These are phyloP conservation scores for Forbesichthys papilliferus DNA, from an alignment of 2,113 vertebrate species.

Conservation along the genomic window DNA sequence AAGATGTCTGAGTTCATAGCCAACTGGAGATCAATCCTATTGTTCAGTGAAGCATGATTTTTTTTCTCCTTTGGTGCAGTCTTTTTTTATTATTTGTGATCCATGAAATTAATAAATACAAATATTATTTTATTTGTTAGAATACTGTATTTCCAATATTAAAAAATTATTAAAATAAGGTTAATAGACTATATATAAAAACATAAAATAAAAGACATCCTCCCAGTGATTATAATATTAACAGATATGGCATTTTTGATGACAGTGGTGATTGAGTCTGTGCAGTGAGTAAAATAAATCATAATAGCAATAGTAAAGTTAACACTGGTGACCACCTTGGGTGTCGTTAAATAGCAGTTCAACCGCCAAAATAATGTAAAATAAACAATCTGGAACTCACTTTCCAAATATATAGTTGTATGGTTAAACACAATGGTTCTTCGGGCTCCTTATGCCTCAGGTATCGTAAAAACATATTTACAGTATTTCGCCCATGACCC, in stretches of 20 bases:
- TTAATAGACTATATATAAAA: too few relatives aligned
- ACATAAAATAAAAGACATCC: too few relatives aligned
- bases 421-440: slow-evolving; percentile 34
- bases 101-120: too few relatives aligned
- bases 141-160: too few relatives aligned
- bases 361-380: slow-evolving; percentile 15
- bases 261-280: not conserved
- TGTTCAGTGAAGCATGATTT: slow-evolving; percentile 2
- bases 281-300: not conserved
- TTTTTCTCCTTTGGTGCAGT: too few relatives aligned
- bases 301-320: slow-evolving; percentile 11
- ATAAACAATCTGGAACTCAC: slow-evolving; percentile 32
- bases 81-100: too few relatives aligned
- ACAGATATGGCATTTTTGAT: too few relatives aligned
- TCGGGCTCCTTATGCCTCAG: slow-evolving; percentile 1
- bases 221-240: too few relatives aligned
- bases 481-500: slow-evolving; percentile 31
- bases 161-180: too few relatives aligned
- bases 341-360: slow-evolving; percentile 26
- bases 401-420: slow-evolving; percentile 41
- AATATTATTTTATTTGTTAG: too few relatives aligned
- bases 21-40: slow-evolving; percentile 4
- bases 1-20: slow-evolving; percentile 15
- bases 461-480: slow-evolving; percentile 43
- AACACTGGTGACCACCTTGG: slow-evolving; percentile 6